These are phyloP conservation scores for Orius insidiosus DNA, from an alignment of 1,140 invertebrate genomes.

Conservation along the genomic window DNA sequence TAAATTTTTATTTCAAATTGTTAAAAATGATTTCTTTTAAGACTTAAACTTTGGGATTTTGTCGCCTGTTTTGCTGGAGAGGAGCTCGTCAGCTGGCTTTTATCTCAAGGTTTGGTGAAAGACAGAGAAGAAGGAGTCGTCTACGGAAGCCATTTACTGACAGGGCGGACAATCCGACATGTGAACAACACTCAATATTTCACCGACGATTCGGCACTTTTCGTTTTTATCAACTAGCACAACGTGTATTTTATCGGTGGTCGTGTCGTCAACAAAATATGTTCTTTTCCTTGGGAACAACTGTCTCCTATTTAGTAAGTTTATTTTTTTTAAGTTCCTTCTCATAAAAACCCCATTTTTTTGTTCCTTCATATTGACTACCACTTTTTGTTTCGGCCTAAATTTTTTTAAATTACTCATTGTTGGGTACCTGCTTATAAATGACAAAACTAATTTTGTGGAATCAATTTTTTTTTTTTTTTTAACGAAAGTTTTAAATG, in stretches of 20 bases:
- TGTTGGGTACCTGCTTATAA: no score
- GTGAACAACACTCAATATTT: slow-evolving; percentile 69
- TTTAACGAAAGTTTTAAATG: not conserved
- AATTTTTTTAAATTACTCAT: not conserved
- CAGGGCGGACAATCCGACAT: slow-evolving; percentile 67
- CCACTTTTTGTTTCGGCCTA: not conserved
- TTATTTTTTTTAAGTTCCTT: not conserved
- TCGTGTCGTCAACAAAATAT: not conserved
- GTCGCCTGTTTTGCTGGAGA: slow-evolving; percentile 63
- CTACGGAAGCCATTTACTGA: slow-evolving; percentile 67
- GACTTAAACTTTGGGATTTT: slow-evolving; percentile 56
- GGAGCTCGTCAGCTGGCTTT: slow-evolving; percentile 72
- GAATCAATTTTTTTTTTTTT: not conserved
- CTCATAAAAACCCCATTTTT: not conserved
- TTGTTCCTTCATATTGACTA: not conserved
- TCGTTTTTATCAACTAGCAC: slow-evolving; percentile 11
- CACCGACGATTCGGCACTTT: slow-evolving; percentile 15
- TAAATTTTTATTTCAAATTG: slow-evolving; percentile 21
- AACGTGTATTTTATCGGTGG: slow-evolving; percentile 5
- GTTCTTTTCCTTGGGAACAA: not conserved
- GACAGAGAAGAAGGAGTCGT: slow-evolving; percentile 57
- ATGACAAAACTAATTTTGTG: no score
- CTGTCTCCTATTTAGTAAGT: not conserved
- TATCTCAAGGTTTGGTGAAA: slow-evolving; percentile 53
- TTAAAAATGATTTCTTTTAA: slow-evolving; percentile 20